Base-by-base conservation (phyloP, 1,140 invertebrate species). In the Ectropis grisescens region DNA sequence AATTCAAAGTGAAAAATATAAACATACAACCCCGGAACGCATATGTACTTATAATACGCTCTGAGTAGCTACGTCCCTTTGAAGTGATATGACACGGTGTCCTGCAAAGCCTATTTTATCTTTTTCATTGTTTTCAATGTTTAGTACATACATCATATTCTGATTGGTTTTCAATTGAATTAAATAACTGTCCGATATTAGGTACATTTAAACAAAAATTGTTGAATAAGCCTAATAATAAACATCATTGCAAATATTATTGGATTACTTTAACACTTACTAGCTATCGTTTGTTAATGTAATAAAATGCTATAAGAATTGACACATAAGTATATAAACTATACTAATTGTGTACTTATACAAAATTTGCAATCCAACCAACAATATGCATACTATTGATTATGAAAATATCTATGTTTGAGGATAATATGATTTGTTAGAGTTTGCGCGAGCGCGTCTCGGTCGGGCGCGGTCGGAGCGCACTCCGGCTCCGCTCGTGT, bases 291-390 rank as follows among this genome's bases (percentile, higher is more conserved):
- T 62, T 68, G 74, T 76, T 74, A 66, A 72, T 64, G 74, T 76
- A 75, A 74, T 81, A 81, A 81, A 81, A 78, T 44, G 66, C 80
- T 83, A 83, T 78, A 72, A 74, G 79, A 83, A 83, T 83, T 83
- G 82, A 83, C 82, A 82, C 82, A 82, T 82, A 83, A 83, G 82
- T 82, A 83, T 83, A 80, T 82, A 79, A 80, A 82, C 79, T 82
- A 83, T 81, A 81, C 80, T 82, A 82, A 69, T 81, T 70, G 76
- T 79, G 74, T 81, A 72, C 67, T 67, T 75, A 76, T 76, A 79
- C 64, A 76, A 76, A 78, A 81, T 78, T 76, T 72, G 72, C 75
- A 74, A 78, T 80, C 58, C 61, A 72, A 66, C 66, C 48, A 75
- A 80, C 67, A 69, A 62, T 74, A 79, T 64, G 72, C 72, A 62